Base-by-base conservation (phyloP, 2,113 vertebrate species). In the Alethe castanea region DNA sequence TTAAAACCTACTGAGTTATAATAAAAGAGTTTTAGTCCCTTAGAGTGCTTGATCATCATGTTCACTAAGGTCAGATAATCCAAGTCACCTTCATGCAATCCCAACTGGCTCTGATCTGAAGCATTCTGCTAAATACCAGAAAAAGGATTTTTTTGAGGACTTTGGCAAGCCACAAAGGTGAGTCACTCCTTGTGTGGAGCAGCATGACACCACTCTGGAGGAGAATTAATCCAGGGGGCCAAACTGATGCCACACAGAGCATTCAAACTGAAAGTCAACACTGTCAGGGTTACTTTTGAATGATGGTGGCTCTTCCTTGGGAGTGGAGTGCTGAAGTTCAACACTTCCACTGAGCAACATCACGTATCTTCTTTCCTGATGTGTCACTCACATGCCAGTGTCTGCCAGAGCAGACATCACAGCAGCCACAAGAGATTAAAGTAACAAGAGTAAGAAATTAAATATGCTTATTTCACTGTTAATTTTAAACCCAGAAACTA, bases 41-140 rank as follows among this genome's bases (percentile, higher is more conserved):
- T 82, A 29, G 93, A 82, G 26, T 23, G 81, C 80, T 80, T 50
- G 76, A 92, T 92, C 96, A 97, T 88, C 77, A 70, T 74, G 74
- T 89, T 82, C 5, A 22, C 91, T 85, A 73, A 85, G 89, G 87
- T 81, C 97, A 96, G n/a, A 97, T 90, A 95, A 94, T 86, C 83
- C 84, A 95, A 98, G 96, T 98, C 97, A 98, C 97, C 96, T 98
- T 98, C 96, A 97, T 73, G 96, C 92, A 97, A 96, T 95, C 72
- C 66, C 90, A 93, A 4, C 69, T 62, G 45, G 18, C 42, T 38
- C 24, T 19, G 19, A 88, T 35, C 44, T 81, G 77, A 92, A 70
- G 36, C 53, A 93, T 82, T 92, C 94, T 86, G 95, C 88, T 96
- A 96, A 94, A 90, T 86, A 93, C 67, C 72, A 73, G 44, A 86